Evolutionary conservation across 1,140 invertebrate species (phyloP).

Genomic region (Goniozus legneri): DNA sequence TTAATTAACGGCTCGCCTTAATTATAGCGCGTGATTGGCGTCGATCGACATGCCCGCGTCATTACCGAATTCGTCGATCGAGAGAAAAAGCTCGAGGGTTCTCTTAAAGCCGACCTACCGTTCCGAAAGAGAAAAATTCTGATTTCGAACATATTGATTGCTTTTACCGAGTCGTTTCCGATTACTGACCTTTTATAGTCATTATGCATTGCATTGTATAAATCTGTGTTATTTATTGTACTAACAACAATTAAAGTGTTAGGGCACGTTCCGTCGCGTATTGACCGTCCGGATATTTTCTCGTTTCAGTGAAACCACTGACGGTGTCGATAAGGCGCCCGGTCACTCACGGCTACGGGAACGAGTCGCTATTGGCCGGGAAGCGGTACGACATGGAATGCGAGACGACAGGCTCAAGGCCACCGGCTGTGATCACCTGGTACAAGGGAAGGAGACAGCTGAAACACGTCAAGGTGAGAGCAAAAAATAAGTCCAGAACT

Average conservation of each 20-base stretch:
- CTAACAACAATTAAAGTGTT: too few species aligned
- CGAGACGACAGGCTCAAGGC: conserved; percentile 77
- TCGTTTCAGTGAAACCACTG: conserved; percentile 74
- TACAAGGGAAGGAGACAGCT: conserved; percentile 73
- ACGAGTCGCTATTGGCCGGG: conserved; percentile 64
- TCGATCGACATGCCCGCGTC: conserved; percentile 15
- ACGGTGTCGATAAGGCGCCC: conserved; percentile 70
- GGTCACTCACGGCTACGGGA: conserved; percentile 25
- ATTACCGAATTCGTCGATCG: conserved; percentile 17
- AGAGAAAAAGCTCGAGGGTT: too few species aligned
- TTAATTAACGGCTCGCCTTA: conserved; percentile 22
- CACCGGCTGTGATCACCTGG: conserved; percentile 83
- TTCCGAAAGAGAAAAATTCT: too few species aligned
- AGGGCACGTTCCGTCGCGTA: too few species aligned
- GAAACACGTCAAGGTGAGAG: conserved; percentile 68
- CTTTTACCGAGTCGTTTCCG: too few species aligned
- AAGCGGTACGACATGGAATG: conserved; percentile 75
- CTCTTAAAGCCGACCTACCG: too few species aligned
- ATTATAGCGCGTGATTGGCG: conserved; percentile 20
- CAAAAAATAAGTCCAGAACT: conserved; percentile 12
- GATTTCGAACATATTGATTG: too few species aligned
- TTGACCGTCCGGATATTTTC: too few species aligned
- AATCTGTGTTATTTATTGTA: too few species aligned
- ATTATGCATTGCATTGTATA: too few species aligned
- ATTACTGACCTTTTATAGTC: too few species aligned